Percentiles rank a stretch among this genome's conserved stretches.
These are phyloP conservation scores for Exaiptasia diaphana DNA, from an alignment of 64 coral and sea anemone species.

Conservation along the genomic window DNA sequence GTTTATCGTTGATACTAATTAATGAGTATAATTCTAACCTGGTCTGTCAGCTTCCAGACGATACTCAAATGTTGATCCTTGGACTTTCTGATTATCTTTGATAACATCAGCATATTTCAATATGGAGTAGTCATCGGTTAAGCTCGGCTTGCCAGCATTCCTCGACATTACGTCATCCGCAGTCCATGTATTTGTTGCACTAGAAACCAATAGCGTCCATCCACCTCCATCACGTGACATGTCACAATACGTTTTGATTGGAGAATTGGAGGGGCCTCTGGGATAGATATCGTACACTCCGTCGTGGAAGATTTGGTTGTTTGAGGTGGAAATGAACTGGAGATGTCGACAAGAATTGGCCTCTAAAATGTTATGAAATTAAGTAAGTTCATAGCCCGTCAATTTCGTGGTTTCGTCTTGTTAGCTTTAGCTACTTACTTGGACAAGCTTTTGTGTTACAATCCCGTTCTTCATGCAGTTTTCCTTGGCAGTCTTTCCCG, in stretches of 20 bases:
- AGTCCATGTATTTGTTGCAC: conserved; percentile 73
- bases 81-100: conserved; percentile 60
- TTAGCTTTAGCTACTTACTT: too few relatives aligned
- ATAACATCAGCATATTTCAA: conserved; percentile 62
- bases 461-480: neutral
- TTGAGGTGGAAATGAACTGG: conserved; percentile 10
- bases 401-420: too few relatives aligned
- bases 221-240: conserved; percentile 92
- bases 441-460: neutral
- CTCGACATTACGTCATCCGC: conserved; percentile 42
- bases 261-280: neutral
- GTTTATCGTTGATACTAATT: too few relatives aligned
- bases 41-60: conserved; percentile 65
- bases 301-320: conserved; percentile 32
- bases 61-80: conserved; percentile 70
- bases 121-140: conserved; percentile 64
- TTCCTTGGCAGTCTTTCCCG: neutral
- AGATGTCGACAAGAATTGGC: conserved; percentile 66
- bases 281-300: conserved; percentile 72
- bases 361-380: too few relatives aligned
- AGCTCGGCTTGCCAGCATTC: conserved; percentile 9
- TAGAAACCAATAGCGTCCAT: conserved; percentile 85
- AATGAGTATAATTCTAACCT: too few relatives aligned
- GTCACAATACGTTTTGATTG: conserved; percentile 60
- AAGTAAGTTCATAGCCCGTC: too few relatives aligned